Evolutionary conservation across 2,113 vertebrate genomes (phyloP).

Genomic region (Plecturocebus donacophilus): DNA sequence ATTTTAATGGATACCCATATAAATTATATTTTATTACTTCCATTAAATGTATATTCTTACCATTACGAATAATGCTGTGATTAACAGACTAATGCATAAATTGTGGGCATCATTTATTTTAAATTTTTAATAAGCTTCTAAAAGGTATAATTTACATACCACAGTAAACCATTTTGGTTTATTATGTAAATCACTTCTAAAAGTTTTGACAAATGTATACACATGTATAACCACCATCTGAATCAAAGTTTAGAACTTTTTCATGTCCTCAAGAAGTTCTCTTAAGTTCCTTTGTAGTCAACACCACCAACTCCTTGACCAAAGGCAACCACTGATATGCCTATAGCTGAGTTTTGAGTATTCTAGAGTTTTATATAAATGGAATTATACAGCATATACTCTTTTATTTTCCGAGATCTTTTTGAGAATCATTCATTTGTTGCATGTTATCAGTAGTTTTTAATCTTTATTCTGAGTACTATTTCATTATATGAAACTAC

Average conservation of each 20-base stretch:
- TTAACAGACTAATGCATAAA: background rate
- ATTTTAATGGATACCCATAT: background rate
- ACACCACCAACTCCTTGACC: background rate
- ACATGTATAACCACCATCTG: background rate
- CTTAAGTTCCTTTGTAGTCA: background rate
- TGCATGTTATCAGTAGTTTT: background rate
- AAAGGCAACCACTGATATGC: background rate
- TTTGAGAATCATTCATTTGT: background rate
- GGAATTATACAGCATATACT: background rate
- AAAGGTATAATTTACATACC: background rate
- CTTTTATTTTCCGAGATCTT: background rate
- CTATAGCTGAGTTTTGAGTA: background rate
- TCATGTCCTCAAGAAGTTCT: background rate
- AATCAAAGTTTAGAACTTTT: background rate
- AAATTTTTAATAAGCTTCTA: background rate
- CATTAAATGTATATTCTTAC: background rate
- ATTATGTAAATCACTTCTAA: background rate
- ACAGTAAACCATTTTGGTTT: background rate
- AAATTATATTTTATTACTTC: background rate
- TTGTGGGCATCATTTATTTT: background rate
- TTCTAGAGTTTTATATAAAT: background rate
- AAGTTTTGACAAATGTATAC: background rate
- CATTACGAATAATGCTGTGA: background rate
- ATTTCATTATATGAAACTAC: background rate
- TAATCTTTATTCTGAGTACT: background rate